phyloP scores from a whole-genome alignment of 1,140 invertebrate species.

The Euwallacea similis region DNA sequence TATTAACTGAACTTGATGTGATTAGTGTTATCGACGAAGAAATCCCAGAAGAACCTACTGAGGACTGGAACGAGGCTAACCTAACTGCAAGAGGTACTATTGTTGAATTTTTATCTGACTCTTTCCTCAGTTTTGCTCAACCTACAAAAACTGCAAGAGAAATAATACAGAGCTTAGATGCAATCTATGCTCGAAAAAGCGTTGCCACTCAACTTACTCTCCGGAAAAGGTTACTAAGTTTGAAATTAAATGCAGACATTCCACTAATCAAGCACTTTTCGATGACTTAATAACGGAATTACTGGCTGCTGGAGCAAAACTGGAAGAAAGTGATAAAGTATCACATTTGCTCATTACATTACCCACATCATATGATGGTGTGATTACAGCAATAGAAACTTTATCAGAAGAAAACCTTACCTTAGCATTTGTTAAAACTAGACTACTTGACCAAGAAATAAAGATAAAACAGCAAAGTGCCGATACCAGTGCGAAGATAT shows the following conservation, averaged over 20 bases:
- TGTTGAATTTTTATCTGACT: too few species aligned
- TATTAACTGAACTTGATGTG: too few species aligned
- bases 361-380: slow-evolving; percentile 48
- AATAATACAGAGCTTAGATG: neutral
- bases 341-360: slow-evolving; percentile 52
- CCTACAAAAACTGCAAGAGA: slow-evolving; percentile 20
- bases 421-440: slow-evolving; percentile 39
- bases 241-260: slow-evolving; percentile 46
- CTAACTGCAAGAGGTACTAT: too few species aligned
- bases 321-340: slow-evolving; percentile 14
- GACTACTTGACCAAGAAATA: slow-evolving; percentile 26
- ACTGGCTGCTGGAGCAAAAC: too few species aligned
- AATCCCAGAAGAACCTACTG: too few species aligned
- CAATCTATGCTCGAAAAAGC: neutral
- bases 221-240: slow-evolving; percentile 45
- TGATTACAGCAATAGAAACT: slow-evolving; percentile 54
- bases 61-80: too few species aligned
- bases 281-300: too few species aligned
- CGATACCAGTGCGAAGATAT: neutral
- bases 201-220: neutral
- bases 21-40: too few species aligned
- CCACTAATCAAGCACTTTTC: too few species aligned
- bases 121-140: too few species aligned
- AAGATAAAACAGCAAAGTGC: neutral
- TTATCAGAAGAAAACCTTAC: slow-evolving; percentile 46